A percentile compares a stretch with the other conserved stretches of the same genome.
phyloP scores from a whole-genome alignment of 2,888 invertebrate genomes.

The Sturmia bella region DNA sequence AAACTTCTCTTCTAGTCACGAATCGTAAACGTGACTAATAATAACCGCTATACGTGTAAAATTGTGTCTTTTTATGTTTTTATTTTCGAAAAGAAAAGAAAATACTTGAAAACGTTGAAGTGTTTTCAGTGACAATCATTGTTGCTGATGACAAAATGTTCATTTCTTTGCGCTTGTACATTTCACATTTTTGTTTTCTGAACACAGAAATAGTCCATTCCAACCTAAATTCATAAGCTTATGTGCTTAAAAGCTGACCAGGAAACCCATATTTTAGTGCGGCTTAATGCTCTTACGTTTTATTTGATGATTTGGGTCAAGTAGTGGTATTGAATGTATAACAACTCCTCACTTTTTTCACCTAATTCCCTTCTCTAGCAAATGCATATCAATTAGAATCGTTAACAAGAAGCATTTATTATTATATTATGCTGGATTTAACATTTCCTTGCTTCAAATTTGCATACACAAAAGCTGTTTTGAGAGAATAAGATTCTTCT shows the following conservation, averaged over 20 bases:
- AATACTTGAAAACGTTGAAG: constrained; percentile 4
- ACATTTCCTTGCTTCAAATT: no score
- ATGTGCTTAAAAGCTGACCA: not conserved
- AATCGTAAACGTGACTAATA: constrained; percentile 73
- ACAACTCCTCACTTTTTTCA: not conserved
- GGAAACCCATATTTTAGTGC: constrained; percentile 10
- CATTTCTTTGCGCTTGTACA: not conserved
- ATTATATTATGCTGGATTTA: no score
- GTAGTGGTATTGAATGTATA: constrained; percentile 33
- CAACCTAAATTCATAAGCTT: not conserved
- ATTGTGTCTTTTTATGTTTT: not conserved
- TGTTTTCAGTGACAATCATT: not conserved
- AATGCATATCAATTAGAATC: no score
- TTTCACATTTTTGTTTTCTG: constrained; percentile 23
- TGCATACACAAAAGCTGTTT: no score
- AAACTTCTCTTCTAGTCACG: constrained; percentile 69
- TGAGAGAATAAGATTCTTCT: no score
- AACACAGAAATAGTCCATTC: not conserved
- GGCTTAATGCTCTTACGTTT: not conserved
- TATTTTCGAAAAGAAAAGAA: constrained; percentile 1
- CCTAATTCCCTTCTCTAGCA: not conserved
- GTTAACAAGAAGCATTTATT: no score
- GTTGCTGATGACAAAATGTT: not conserved
- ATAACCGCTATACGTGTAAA: constrained; percentile 45
- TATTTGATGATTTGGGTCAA: constrained; percentile 46